Percentiles rank a stretch among this genome's conserved stretches.
These are phyloP conservation scores for Cynaeus angustus DNA, from an alignment of 2,888 invertebrate species.

Conservation along the genomic window DNA sequence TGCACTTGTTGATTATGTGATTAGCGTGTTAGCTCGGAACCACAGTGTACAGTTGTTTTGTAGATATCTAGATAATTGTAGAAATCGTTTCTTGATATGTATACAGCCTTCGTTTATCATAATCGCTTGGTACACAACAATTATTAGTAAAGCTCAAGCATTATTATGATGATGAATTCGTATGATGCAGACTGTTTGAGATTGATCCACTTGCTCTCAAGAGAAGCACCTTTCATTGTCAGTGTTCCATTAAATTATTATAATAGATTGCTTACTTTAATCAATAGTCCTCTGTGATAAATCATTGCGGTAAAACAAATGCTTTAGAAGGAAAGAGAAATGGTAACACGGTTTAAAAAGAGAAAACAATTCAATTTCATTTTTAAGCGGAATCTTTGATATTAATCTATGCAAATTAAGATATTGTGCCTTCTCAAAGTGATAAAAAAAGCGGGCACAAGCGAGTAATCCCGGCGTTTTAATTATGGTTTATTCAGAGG, in stretches of 20 bases:
- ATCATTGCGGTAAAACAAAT: constrained; percentile 24
- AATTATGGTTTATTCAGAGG: constrained; percentile 30
- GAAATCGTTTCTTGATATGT: background rate
- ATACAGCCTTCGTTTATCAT: background rate
- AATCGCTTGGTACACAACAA: background rate
- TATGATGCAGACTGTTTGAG: constrained; percentile 32
- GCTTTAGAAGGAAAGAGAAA: background rate
- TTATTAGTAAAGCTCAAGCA: constrained; percentile 8
- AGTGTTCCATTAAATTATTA: constrained; percentile 44
- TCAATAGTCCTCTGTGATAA: constrained; percentile 16
- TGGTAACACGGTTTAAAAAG: constrained; percentile 6
- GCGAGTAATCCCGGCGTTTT: constrained; percentile 31
- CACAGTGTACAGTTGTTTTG: background rate
- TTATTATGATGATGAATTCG: constrained; percentile 9
- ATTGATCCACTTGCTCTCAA: constrained; percentile 40
- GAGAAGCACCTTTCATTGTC: constrained; percentile 36
- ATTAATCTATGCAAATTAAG: constrained; percentile 43
- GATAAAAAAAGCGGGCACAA: constrained; percentile 25
- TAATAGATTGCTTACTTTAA: constrained; percentile 40
- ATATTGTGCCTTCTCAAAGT: constrained; percentile 31
- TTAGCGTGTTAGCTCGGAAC: background rate
- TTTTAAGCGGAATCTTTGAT: constrained; percentile 28
- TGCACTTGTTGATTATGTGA: background rate
- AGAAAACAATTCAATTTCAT: constrained; percentile 22
- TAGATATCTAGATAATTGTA: background rate